Percentiles rank a stretch among this genome's conserved stretches.
Evolutionary conservation across 2,888 invertebrate species (phyloP).

Genomic region (Arrhopalites spinosus): DNA sequence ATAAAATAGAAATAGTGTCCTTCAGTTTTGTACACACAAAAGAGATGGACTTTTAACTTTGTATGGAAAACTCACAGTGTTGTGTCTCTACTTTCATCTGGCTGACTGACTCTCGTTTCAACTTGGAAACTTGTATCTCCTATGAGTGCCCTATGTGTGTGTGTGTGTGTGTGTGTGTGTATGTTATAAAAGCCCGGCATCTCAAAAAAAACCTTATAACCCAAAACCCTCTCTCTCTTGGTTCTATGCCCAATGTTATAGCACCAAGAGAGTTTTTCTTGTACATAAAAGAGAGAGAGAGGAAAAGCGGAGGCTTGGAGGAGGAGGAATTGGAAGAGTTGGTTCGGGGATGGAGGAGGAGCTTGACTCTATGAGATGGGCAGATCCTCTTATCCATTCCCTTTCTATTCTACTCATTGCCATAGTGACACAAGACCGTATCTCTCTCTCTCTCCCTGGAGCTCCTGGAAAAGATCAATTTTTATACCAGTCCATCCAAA

Average conservation of each 20-base stretch:
- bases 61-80: not conserved
- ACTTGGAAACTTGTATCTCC: constrained; percentile 1
- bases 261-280: too few species aligned
- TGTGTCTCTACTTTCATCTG: not conserved
- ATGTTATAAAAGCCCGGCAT: not conserved
- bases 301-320: not conserved
- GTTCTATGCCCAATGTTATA: too few species aligned
- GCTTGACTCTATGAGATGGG: constrained; percentile 24
- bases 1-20: too few species aligned
- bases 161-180: not conserved
- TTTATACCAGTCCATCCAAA: constrained; percentile 1
- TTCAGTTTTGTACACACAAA: too few species aligned
- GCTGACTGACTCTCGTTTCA: not conserved
- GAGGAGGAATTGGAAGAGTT: constrained; percentile 12
- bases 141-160: not conserved
- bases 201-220: too few species aligned
- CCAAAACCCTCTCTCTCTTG: too few species aligned
- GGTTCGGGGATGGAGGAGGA: constrained; percentile 11
- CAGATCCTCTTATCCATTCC: constrained; percentile 24
- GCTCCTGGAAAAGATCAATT: constrained; percentile 14
- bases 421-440: constrained; percentile 19
- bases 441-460: not conserved
- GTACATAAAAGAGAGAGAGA: not conserved
- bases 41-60: too few species aligned
- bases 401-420: constrained; percentile 29